Evolutionary conservation across 1,140 invertebrate species (phyloP).

Genomic region (Pseudoatta argentina): DNA sequence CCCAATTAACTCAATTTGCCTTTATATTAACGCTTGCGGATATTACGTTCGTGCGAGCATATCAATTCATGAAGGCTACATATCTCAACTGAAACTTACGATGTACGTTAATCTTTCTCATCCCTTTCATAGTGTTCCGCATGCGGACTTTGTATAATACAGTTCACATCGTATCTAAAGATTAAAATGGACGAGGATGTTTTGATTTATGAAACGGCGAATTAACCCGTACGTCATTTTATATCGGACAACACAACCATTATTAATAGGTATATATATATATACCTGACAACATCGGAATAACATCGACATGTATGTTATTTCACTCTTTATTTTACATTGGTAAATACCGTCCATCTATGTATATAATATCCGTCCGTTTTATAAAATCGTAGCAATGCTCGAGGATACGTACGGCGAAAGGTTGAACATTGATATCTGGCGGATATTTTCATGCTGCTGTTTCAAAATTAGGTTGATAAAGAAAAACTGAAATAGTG

Average conservation of each 20-base stretch:
- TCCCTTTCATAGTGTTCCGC: background rate
- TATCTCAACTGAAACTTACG: background rate
- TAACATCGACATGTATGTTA: slow-evolving; percentile 1
- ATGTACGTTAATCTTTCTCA: slow-evolving; percentile 27
- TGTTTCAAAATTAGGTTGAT: slow-evolving; percentile 62
- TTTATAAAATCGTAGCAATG: background rate
- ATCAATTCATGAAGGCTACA: slow-evolving; percentile 21
- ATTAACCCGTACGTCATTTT: background rate
- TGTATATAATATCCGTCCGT: background rate
- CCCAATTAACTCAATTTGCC: slow-evolving; percentile 62
- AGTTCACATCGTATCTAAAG: background rate
- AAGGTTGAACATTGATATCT: slow-evolving; percentile 2
- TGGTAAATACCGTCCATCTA: background rate
- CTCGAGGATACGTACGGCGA: slow-evolving; percentile 2
- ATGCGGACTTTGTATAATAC: background rate
- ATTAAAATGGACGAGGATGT: background rate
- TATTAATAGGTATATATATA: background rate
- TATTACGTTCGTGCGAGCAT: slow-evolving; percentile 23
- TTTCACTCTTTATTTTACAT: background rate
- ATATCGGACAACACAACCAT: background rate
- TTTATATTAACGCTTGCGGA: slow-evolving; percentile 61
- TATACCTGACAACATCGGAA: background rate
- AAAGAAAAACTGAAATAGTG: slow-evolving; percentile 27
- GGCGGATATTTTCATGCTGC: slow-evolving; percentile 13
- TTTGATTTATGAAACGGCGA: background rate